phyloP scores from a whole-genome alignment of 2,888 invertebrate genomes.

The Nemoura dubitans region DNA sequence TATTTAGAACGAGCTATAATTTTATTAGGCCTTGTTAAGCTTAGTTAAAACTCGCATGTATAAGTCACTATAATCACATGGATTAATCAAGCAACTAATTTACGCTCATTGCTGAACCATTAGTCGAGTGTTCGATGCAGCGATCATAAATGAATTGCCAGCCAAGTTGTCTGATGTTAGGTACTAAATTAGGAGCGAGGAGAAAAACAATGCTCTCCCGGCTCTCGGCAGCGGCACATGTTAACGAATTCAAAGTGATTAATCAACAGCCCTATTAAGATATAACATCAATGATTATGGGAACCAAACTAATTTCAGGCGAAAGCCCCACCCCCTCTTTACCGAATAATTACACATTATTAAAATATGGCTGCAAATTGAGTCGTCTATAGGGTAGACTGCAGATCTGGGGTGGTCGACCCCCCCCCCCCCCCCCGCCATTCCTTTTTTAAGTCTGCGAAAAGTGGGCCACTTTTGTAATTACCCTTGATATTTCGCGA shows the following conservation, averaged over 20 bases:
- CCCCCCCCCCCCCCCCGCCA: too few relatives aligned
- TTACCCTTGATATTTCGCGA: too few relatives aligned
- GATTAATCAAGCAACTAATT: not conserved
- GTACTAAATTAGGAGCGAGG: not conserved
- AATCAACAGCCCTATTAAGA: not conserved
- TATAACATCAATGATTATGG: not conserved
- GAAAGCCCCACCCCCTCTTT: too few relatives aligned
- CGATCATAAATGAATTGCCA: not conserved
- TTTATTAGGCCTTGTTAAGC: not conserved
- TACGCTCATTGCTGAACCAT: not conserved
- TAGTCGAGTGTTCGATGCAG: not conserved
- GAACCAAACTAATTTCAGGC: not conserved
- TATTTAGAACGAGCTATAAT: not conserved
- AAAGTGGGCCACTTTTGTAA: too few relatives aligned
- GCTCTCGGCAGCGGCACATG: too few relatives aligned
- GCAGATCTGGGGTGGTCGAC: too few relatives aligned
- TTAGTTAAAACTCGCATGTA: not conserved
- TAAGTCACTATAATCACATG: not conserved
- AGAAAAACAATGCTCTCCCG: not conserved
- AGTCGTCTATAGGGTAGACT: not conserved
- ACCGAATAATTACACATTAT: not conserved
- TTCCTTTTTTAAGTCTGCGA: too few relatives aligned
- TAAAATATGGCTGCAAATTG: not conserved
- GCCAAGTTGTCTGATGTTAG: not conserved
- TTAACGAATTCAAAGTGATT: not conserved